A percentile compares a stretch with the other conserved stretches of the same genome.
These are phyloP conservation scores for Onchidella celtica DNA, from an alignment of 2,888 invertebrate genomes.

Conservation along the genomic window DNA sequence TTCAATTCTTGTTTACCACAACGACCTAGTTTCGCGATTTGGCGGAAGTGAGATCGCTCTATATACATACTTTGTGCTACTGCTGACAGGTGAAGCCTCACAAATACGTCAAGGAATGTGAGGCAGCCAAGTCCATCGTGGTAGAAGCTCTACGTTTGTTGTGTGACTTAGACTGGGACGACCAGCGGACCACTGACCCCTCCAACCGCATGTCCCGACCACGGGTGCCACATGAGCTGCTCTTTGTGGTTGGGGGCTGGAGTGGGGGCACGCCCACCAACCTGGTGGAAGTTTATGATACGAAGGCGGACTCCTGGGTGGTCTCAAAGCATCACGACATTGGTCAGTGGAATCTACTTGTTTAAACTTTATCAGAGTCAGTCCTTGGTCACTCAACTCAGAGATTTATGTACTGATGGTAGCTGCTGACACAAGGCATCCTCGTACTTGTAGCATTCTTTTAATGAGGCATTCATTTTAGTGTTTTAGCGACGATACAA, in stretches of 20 bases:
- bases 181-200: constrained; percentile 81
- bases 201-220: constrained; percentile 85
- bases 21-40: too few relatives aligned
- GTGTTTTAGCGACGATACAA: too few relatives aligned
- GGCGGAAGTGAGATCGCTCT: too few relatives aligned
- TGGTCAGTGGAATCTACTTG: constrained; percentile 63
- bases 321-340: constrained; percentile 66
- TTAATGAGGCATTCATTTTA: too few relatives aligned
- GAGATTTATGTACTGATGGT: too few relatives aligned
- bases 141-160: constrained; percentile 95
- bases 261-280: constrained; percentile 89
- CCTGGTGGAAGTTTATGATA: constrained; percentile 80
- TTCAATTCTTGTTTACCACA: too few relatives aligned
- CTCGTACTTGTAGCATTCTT: too few relatives aligned
- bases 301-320: constrained; percentile 79
- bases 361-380: too few relatives aligned
- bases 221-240: constrained; percentile 83
- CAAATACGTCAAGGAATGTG: constrained; percentile 87
- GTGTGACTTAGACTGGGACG: constrained; percentile 94
- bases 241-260: constrained; percentile 83
- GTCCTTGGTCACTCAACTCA: too few relatives aligned
- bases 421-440: too few relatives aligned
- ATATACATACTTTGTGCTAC: too few relatives aligned
- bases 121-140: constrained; percentile 91
- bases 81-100: constrained; percentile 85